phyloP scores from a whole-genome alignment of 2,113 vertebrate species.

The Elaphurus davidianus region DNA sequence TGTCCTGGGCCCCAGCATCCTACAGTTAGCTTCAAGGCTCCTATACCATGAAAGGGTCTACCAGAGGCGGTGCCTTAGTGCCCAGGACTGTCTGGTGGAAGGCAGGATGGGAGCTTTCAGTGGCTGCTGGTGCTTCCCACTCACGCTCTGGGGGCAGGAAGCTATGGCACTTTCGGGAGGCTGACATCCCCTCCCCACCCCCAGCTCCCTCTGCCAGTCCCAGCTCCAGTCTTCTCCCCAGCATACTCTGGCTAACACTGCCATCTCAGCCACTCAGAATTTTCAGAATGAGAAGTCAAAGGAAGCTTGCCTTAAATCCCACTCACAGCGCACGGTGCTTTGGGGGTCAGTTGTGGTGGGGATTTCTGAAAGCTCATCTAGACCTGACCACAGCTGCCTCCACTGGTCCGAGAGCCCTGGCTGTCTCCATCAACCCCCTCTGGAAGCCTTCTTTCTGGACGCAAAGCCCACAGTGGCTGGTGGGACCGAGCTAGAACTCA shows the following conservation, averaged over 20 bases:
- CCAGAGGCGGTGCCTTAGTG: background rate
- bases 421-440: background rate
- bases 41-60: background rate
- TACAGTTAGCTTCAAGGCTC: background rate
- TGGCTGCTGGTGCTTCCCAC: rapidly evolving
- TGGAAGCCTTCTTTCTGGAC: background rate
- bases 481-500: background rate
- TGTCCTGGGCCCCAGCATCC: background rate
- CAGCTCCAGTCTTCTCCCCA: background rate
- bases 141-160: background rate
- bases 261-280: background rate
- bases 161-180: background rate
- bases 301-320: background rate
- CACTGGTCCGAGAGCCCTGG: rapidly evolving
- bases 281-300: background rate
- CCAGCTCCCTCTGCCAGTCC: background rate
- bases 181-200: rapidly evolving
- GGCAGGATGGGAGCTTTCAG: rapidly evolving
- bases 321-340: rapidly evolving
- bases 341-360: background rate
- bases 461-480: background rate
- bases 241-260: rapidly evolving
- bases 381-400: background rate
- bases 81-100: background rate
- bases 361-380: background rate